These are phyloP conservation scores for pig (Sus scrofa) DNA, from an alignment of 2,113 vertebrate species.

Conservation along the genomic window T2T-Sscrofa CM000827.6:77695501-77696000, in stretches of 20 bases:
- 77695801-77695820: too few relatives aligned
- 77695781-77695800: too few relatives aligned
- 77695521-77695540: neutral
- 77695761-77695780: too few relatives aligned
- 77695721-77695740: slow-evolving; percentile 9
- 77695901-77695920: too few relatives aligned
- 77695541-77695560: neutral
- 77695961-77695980: too few relatives aligned
- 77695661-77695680: neutral
- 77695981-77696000: too few relatives aligned
- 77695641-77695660: neutral
- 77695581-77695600: neutral
- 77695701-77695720: neutral
- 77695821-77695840: too few relatives aligned
- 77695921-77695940: too few relatives aligned
- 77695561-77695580: neutral
- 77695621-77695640: neutral
- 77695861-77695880: too few relatives aligned
- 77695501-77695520: neutral
- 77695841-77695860: too few relatives aligned
- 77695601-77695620: neutral
- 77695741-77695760: neutral
- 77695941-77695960: too few relatives aligned
- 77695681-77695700: neutral
- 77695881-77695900: too few relatives aligned